Evolutionary conservation across 2,113 vertebrate species (phyloP).

Genomic region (Pithys albifrons): DNA sequence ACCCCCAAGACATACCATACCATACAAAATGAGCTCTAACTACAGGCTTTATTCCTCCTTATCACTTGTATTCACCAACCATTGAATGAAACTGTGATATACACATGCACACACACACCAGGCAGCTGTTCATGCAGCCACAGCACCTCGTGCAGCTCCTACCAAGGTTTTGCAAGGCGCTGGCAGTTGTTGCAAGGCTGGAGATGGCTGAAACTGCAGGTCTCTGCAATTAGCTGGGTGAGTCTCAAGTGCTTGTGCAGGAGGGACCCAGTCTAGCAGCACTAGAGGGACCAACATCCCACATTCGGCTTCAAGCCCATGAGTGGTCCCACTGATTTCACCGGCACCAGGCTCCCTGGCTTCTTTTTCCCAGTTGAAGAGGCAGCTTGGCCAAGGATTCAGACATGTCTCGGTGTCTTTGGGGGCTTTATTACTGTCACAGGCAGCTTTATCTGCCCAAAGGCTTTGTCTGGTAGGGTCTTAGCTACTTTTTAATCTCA

Average conservation of each 20-base stretch:
- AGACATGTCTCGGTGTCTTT: neutral
- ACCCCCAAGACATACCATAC: neutral
- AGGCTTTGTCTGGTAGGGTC: constrained; percentile 13
- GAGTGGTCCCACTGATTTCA: neutral
- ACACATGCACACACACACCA: neutral
- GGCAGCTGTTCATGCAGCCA: neutral
- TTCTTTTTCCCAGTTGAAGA: neutral
- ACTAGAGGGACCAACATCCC: neutral
- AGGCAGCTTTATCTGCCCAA: neutral
- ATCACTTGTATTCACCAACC: neutral
- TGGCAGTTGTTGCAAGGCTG: neutral
- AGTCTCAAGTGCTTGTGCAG: neutral
- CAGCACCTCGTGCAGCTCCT: neutral
- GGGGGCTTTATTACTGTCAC: neutral
- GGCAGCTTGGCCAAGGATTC: neutral
- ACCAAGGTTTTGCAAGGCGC: neutral
- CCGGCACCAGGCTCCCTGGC: neutral
- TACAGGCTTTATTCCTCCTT: constrained; percentile 31
- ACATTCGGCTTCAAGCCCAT: neutral
- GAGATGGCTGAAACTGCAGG: neutral
- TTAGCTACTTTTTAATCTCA: constrained; percentile 49
- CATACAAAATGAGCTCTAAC: constrained; percentile 40
- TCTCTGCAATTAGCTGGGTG: neutral
- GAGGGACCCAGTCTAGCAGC: neutral
- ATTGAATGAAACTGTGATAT: neutral